phyloP scores from a whole-genome alignment of 1,140 invertebrate genomes.

The Drosophila sp. region DNA sequence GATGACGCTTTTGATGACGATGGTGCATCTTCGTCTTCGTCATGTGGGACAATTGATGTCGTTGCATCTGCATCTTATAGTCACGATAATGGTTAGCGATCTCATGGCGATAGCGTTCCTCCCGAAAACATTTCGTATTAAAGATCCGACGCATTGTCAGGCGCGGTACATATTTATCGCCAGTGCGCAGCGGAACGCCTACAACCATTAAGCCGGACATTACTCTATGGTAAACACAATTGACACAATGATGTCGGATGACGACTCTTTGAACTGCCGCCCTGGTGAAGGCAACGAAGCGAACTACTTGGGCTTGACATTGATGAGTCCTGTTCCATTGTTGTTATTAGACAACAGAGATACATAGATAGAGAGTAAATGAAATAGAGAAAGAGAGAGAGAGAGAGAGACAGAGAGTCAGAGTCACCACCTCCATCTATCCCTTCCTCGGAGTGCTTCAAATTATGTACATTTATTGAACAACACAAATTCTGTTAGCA shows the following conservation, averaged over 20 bases:
- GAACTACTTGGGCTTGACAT: conserved; percentile 63
- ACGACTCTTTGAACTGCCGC: conserved; percentile 44
- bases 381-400: neutral
- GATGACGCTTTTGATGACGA: conserved; percentile 7
- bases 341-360: conserved; percentile 17
- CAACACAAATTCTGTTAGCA: conserved; percentile 55
- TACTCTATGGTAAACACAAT: neutral
- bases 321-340: conserved; percentile 48
- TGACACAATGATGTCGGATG: neutral
- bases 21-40: conserved; percentile 12
- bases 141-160: conserved; percentile 70
- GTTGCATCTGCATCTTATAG: conserved; percentile 61
- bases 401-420: neutral
- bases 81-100: conserved; percentile 81
- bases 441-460: conserved; percentile 28
- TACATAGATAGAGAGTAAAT: neutral
- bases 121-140: conserved; percentile 60
- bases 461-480: conserved; percentile 77
- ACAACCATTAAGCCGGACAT: conserved; percentile 50
- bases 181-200: conserved; percentile 50
- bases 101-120: conserved; percentile 68
- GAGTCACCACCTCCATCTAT: neutral
- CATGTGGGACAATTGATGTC: conserved; percentile 17
- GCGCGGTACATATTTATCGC: conserved; percentile 46
- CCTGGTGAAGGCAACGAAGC: conserved; percentile 49